Base-by-base conservation (phyloP, 1,140 invertebrate species). In the Colletes latitarsis region DNA sequence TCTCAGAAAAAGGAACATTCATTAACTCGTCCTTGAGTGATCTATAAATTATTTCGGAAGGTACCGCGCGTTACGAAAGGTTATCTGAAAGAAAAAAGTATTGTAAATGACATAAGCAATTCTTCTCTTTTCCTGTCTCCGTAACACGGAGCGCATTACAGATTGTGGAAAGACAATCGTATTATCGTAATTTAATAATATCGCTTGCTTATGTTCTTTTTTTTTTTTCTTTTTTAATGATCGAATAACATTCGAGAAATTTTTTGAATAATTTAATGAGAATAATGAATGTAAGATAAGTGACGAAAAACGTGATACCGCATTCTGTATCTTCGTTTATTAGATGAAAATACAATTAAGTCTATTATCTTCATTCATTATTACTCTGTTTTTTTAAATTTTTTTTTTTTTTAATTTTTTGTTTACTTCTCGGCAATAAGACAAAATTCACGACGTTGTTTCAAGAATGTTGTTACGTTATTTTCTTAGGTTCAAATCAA, bases 261-360 rank as follows among this genome's bases (percentile, higher is more conserved):
- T 17, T 43, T 15, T 67, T 49, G 12, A 80, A 60, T 67, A 58
- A 69, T 79, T 21, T 64, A 52, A 60, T 85, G 69, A 57, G 68
- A 81, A 85, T 78, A 90, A 91, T 88, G 86, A 91, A 89, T 88
- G 88, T 67, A 88, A 89, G 88, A 89, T 79, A 84, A 52, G 71
- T 67, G 3, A 72, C 70, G 74, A 85, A 82, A 77, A 86, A 76
- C 21, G 80, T 52, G 80, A 68, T 75, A 88, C 73, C 75, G 83
- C 76, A 89, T 84, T 88, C 83, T 64, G 66, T 82, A 53, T 73
- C 43, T n/a, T 43, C 70, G 62, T 4, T 68, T 77, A 55, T 49
- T 21, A 57, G 30, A 71, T 49, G 17, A 39, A 43, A 52, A 41
- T 19, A 49, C 58, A 30, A 71, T 41, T 1, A 74, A 57, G 19